phyloP scores from a whole-genome alignment of 2,888 invertebrate genomes.

The Eulithis testata region DNA sequence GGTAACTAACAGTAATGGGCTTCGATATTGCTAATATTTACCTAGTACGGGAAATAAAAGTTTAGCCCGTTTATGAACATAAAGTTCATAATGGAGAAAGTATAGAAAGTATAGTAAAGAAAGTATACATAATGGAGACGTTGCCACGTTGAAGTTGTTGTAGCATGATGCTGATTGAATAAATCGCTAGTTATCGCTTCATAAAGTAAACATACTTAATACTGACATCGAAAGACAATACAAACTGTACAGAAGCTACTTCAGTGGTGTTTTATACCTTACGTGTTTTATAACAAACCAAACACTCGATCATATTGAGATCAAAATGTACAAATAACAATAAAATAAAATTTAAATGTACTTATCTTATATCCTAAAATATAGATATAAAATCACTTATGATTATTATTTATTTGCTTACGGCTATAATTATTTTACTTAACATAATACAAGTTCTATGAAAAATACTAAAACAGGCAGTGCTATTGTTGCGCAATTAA shows the following conservation, averaged over 20 bases:
- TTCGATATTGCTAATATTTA: too few species aligned
- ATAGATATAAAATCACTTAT: constrained; percentile 15
- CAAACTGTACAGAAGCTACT: constrained; percentile 81
- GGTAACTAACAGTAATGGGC: too few species aligned
- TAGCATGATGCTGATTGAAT: neutral
- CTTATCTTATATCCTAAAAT: constrained; percentile 8
- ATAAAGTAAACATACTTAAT: constrained; percentile 46
- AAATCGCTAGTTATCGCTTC: constrained; percentile 24
- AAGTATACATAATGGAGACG: too few species aligned
- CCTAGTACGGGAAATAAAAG: too few species aligned
- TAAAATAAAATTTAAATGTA: constrained; percentile 54
- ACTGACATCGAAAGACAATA: constrained; percentile 70
- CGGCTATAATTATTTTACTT: constrained; percentile 28
- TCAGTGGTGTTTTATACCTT: constrained; percentile 84
- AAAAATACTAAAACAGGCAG: constrained; percentile 77
- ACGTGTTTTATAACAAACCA: constrained; percentile 73
- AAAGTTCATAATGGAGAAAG: too few species aligned
- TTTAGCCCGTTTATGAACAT: too few species aligned
- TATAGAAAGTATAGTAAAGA: too few species aligned
- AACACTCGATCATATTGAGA: constrained; percentile 82
- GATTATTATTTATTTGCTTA: constrained; percentile 22
- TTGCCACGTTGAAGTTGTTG: too few species aligned
- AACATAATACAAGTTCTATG: constrained; percentile 40
- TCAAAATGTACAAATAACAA: constrained; percentile 81
- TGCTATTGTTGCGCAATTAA: constrained; percentile 75